Conservation (phyloP, 1,140 invertebrate genomes). For the Dreissena polymorpha region DNA sequence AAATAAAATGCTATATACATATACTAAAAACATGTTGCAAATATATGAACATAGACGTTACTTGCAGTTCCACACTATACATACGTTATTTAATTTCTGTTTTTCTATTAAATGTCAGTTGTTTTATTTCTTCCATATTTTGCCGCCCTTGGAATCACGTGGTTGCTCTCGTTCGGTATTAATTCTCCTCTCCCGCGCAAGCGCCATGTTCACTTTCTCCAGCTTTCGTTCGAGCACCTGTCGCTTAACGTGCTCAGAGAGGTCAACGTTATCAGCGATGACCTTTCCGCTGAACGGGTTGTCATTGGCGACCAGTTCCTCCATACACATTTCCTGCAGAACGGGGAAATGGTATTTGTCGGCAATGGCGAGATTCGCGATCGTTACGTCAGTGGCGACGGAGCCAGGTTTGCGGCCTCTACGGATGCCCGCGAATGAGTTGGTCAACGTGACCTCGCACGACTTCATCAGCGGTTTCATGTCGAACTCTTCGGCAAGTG, state of each 20-base stretch:
- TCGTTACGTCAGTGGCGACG: constrained; percentile 15
- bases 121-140: constrained; percentile 12
- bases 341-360: constrained; percentile 32
- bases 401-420: constrained; percentile 7
- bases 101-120: too few relatives aligned
- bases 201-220: constrained; percentile 9
- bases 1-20: too few relatives aligned
- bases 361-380: constrained; percentile 24
- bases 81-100: too few relatives aligned
- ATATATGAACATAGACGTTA: too few relatives aligned
- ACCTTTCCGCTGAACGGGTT: constrained; percentile 13
- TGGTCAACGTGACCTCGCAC: constrained; percentile 6
- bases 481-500: constrained; percentile 31
- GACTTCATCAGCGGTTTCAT: constrained; percentile 22
- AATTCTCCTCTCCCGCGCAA: constrained; percentile 1
- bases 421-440: constrained; percentile 19
- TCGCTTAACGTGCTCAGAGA: constrained; percentile 23
- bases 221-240: constrained; percentile 27
- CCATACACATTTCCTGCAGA: constrained; percentile 24
- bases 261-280: neutral
- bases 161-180: constrained; percentile 8
- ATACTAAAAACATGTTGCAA: too few relatives aligned
- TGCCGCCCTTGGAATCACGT: neutral
- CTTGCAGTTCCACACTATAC: too few relatives aligned
- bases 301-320: constrained; percentile 35